Evolutionary conservation across 2,888 invertebrate genomes (phyloP), one percentile per base, ranked within the genome.

Genomic region (Synanthedon myopaeformis): DNA sequence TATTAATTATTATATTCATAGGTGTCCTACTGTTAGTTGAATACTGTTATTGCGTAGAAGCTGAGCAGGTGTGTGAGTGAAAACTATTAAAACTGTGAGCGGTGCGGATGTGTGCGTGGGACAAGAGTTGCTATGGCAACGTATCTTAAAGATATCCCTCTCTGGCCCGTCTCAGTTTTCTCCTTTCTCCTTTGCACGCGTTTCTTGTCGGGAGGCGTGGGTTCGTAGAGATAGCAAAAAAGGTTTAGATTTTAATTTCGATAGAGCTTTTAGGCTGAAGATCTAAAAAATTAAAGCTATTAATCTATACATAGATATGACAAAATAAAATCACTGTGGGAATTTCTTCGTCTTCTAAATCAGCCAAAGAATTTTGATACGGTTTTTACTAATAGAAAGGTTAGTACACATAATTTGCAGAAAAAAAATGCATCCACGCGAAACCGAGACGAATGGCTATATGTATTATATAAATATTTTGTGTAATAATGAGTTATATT

Each of bases 71-170:
- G 52, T 53, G 53, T 51, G 51, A 8, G 55, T 56, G 45, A 17
- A 28, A 53, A 54, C 53, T 56, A 52, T 28, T 19, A 28, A 35
- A 41, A 51, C 42, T 11, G 52, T 52, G 49, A 3, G 52, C 56
- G 49, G 51, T 52, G 60, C 56, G 57, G 68, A 81, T 77, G 82
- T 75, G 82, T 62, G 82, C 71, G 71, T 69, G 66, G 62, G 70
- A 69, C 71, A 72, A 74, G 72, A 70, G 85, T 86, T 80, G 81
- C 76, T 74, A 87, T 86, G 80, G 74, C 64, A 67, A 86, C 86
- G 84, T 82, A 87, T 87, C 87, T 87, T 87, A 74, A 87, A 87
- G 87, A 86, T 87, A 85, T 82, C 83, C 82, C 82, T 76, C 79
- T 75, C 74, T 74, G 71, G 68, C 80, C 76, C 79, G 82, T 85